Base-by-base conservation (phyloP, 2,113 vertebrate genomes). In the Apodemus speciosus region DNA sequence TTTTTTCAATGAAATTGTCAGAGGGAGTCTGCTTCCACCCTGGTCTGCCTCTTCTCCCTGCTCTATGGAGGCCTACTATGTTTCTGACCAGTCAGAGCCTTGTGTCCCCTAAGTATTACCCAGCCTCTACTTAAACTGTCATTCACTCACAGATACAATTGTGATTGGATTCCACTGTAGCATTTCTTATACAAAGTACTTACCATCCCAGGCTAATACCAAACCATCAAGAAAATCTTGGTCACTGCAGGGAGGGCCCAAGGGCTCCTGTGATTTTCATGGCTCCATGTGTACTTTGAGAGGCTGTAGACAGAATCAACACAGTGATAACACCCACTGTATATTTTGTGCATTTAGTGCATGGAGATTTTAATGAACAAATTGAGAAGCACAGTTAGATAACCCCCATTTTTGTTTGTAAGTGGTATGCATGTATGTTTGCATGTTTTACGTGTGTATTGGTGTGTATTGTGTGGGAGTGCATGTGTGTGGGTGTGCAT, bases 51-150 rank as follows among this genome's bases (percentile, higher is more conserved):
- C 91, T 80, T 88, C n/a, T 49, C 68, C 46, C 62, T 92, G 89
- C 89, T 90, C 95, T 95, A 85, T 85, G 77, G 90, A 94, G 75
- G 21, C 85, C 94, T 92, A 96, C 91, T 95, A 93, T 94, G 98
- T 95, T 98, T 98, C 72, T 97, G 93, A 94, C 97, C 96, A 97
- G 30, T 35, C 64, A 15, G 88, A 87, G 96, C 97, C 98, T 98
- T 96, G 98, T 98, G 97, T 97, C 96, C 96, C 60, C 40, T 64
- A 32, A 84, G 27, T 64, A 97, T 98, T 98, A 98, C 96, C 97
- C 95, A 94, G 98, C 96, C 95, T 97, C 96, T 98, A 98, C 98
- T 99, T 99, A 98, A 98, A 98, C 98, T 98, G 97, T 98, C 98
- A 98, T 98, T 98, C 98, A 98, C 95, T 96, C 97, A 98, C 98